Evolutionary conservation across 2,113 vertebrate genomes (phyloP), one percentile per base, ranked within the genome.

Genomic region (Phoxinus phoxinus): DNA sequence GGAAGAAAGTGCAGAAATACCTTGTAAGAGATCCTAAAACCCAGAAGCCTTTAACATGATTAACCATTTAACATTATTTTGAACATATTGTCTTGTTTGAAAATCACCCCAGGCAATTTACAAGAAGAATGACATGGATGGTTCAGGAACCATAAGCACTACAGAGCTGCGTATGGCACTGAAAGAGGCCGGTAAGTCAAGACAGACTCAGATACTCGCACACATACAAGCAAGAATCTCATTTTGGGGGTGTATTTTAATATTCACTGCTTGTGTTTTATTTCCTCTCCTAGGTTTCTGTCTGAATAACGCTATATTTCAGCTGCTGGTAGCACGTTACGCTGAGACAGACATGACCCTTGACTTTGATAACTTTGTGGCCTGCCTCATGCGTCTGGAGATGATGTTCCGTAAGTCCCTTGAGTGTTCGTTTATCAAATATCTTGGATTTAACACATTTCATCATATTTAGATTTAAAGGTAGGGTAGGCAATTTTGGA

Each of bases 1-100:
- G 96, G 96, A 94, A 97, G 95, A 99, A 98, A 92, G 94, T 98
- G 58, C 93, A 91, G 89, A 96, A 93, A 32, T 98, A 96, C 82
- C 91, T 97, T 96, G 97, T 98, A 94, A 95, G 1, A 65, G 2
- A 23, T 63, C 12, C 8, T 25, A 56, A 56, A 56, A 56, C 53
- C 15, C 41, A 35, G 4, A 53, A 12, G 4, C n/a, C 11, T 27
- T 23, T 71, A 21, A 71, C 17, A 8, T 30, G 32, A 30, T 25
- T 25, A 58, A 6, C 8, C 2, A n/a, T 58, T 8, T 41, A n/a
- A 21, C 11, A 77, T 1, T 12, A 53, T 15, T 27, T 13, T 6
- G 12, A 86, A 41, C 35, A 41, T 83, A 3, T 48, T 61, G 13
- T 27, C 17, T 27, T 15, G 9, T 37, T 79, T 61, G 3, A 81